Base-by-base conservation (phyloP, 2,113 vertebrate species). In the Megaleporinus macrocephalus region DNA sequence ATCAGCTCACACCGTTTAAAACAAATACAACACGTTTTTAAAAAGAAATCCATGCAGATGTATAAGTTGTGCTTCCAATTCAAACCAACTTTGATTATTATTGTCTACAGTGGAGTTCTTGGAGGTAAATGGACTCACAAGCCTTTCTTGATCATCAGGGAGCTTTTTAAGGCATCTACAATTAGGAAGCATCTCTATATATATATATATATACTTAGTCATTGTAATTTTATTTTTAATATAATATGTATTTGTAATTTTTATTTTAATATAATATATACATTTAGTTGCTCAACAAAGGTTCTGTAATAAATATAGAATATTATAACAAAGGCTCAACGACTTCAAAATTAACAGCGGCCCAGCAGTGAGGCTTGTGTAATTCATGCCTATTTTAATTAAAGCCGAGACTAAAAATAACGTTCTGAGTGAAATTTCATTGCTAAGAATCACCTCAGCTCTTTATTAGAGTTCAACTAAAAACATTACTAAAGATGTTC, bases 51-150 rank as follows among this genome's bases (percentile, higher is more conserved):
- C 65, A 44, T 11, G 10, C 41, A 65, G 15, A 29, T 16, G 27
- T 15, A 30, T 0, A 15, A 29, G 7, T 66, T 18, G 36, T 20
- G 13, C 1, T 66, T 30, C 15, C 63, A 66, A 4, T 16, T 16
- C 29, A 44, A 44, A 44, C 41, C 41, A 44, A 44, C 36, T 36
- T 66, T 66, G 10, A 29, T 16, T 15, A 77, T 61, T 36, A 63
- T 82, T 80, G 79, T 55, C 59, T 83, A 83, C 81, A 70, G 63
- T 65, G 82, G 78, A 81, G 75, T 69, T 79, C 18, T 66, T 55
- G 61, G 53, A 84, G 87, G 76, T 86, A 84, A 86, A 82, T 79
- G 72, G 76, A 73, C 44, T 83, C 79, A 84, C 80, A 84, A 83
- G 84, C 81, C 76, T 86, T 63, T 84, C 76, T 72, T 63, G 78